Evolutionary conservation across 2,113 vertebrate genomes (phyloP).

Genomic region (Kryptolebias marmoratus): DNA sequence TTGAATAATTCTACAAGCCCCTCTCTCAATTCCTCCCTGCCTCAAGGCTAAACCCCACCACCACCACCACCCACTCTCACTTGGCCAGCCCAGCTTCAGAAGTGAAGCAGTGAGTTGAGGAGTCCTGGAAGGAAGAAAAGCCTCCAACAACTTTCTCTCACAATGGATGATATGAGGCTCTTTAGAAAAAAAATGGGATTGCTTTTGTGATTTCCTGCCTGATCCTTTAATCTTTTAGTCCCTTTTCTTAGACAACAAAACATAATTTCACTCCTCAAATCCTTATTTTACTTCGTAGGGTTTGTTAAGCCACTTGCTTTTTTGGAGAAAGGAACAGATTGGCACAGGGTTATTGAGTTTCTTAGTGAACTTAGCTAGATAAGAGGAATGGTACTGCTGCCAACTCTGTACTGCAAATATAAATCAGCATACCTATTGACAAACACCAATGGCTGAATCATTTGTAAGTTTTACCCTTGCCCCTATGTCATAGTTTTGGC

Average conservation of each 20-base stretch:
- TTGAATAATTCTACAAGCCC: conserved; percentile 59
- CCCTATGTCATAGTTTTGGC: no score
- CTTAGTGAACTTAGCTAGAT: background rate
- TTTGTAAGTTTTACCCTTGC: no score
- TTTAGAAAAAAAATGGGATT: conserved; percentile 53
- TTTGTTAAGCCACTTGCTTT: conserved; percentile 41
- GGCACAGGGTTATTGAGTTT: background rate
- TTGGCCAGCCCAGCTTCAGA: conserved; percentile 46
- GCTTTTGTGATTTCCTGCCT: conserved; percentile 73
- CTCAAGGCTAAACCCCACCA: conserved; percentile 39
- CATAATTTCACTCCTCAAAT: conserved; percentile 49
- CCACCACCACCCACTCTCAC: background rate
- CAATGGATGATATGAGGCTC: conserved; percentile 51
- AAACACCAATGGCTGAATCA: background rate
- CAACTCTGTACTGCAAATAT: background rate
- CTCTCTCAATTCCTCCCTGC: conserved; percentile 44
- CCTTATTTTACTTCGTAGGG: conserved; percentile 27
- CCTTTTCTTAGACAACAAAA: conserved; percentile 63
- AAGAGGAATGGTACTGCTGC: background rate
- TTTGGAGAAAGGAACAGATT: conserved; percentile 11
- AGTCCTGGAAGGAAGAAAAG: conserved; percentile 58
- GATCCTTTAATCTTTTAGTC: conserved; percentile 72
- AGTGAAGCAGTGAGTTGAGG: conserved; percentile 69
- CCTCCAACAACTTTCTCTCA: conserved; percentile 58
- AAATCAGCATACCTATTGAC: background rate